Evolutionary conservation across 2,888 invertebrate species (phyloP), one percentile per base, ranked within the genome.

Genomic region (Eugnorisma glareosa): DNA sequence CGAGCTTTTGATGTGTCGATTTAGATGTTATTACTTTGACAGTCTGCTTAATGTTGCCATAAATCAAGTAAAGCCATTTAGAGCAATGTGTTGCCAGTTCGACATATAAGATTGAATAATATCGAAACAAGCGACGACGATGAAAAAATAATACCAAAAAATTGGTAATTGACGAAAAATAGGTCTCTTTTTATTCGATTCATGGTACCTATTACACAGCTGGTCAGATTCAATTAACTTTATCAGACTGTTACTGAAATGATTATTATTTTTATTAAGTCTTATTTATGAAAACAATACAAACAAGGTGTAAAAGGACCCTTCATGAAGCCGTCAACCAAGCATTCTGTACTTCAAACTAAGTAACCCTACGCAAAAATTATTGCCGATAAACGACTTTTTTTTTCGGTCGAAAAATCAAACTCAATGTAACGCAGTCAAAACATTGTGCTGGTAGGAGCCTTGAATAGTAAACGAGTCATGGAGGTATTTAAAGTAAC

Each of bases 61-160:
- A 83, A 86, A 79, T 84, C 79, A 86, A 66, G 11, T 40, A 28
- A 71, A 43, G 71, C 63, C 40, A 68, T 83, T 86, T 61, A 68
- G 28, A 57, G 73, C 86, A 86, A 83, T 72, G 61, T 74, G 86
- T 83, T 86, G 35, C 79, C 78, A 72, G 68, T 28, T 48, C 31
- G 6, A 72, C 73, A 64, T 61, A 54, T 68, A 35, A 59, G 21
- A 66, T 75, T 40, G 5, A 74, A 64, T 63, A 70, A 51, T 68
- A 84, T 81, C 6, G 37, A 57, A 70, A 75, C 24, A 31, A 28
- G n/a, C 43, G 45, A 35, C 54, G 59, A 67, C 59, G 51, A 66
- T 45, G 31, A 45, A 51, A 68, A 35, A 68, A 43, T 37, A 75
- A 45, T 57, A 11, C 11, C 3, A 54, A 45, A 45, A 66, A 57